phyloP scores from a whole-genome alignment of 2,797 vertebrate genomes.

The Gymnodraco acuticeps region DNA sequence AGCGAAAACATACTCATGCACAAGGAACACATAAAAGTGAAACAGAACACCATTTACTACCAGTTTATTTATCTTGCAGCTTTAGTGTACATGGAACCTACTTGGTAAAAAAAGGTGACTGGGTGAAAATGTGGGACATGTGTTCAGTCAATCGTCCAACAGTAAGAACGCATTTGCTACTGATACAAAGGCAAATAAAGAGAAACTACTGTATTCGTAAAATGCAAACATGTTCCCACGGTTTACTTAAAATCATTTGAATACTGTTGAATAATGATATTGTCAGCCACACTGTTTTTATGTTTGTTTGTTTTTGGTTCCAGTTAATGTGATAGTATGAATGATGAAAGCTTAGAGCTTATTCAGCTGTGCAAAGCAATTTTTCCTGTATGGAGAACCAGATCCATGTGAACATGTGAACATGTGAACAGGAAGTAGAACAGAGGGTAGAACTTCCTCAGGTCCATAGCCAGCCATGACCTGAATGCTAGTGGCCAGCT shows the following conservation, averaged over 20 bases:
- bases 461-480: conserved; percentile 50
- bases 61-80: conserved; percentile 1
- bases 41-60: conserved; percentile 1
- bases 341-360: conserved; percentile 24
- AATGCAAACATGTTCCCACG: conserved; percentile 6
- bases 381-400: conserved; percentile 11
- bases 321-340: conserved; percentile 16
- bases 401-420: too few relatives aligned
- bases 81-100: conserved; percentile 14
- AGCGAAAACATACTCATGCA: neutral
- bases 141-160: conserved; percentile 55
- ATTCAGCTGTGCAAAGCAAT: conserved; percentile 33
- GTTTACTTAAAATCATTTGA: conserved; percentile 5
- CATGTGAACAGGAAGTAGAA: conserved; percentile 63
- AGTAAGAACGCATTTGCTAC: conserved; percentile 52
- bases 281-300: neutral
- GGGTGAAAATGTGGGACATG: conserved; percentile 36
- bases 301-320: neutral
- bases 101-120: conserved; percentile 21
- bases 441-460: conserved; percentile 57
- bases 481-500: conserved; percentile 43
- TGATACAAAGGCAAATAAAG: conserved; percentile 49
- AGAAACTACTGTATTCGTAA: conserved; percentile 36
- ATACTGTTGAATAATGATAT: neutral
- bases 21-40: neutral